Percentiles rank a stretch among this genome's conserved stretches.
These are phyloP conservation scores for Sebastes schlegelii DNA, from an alignment of 2,113 vertebrate genomes.

Conservation along the genomic window DNA sequence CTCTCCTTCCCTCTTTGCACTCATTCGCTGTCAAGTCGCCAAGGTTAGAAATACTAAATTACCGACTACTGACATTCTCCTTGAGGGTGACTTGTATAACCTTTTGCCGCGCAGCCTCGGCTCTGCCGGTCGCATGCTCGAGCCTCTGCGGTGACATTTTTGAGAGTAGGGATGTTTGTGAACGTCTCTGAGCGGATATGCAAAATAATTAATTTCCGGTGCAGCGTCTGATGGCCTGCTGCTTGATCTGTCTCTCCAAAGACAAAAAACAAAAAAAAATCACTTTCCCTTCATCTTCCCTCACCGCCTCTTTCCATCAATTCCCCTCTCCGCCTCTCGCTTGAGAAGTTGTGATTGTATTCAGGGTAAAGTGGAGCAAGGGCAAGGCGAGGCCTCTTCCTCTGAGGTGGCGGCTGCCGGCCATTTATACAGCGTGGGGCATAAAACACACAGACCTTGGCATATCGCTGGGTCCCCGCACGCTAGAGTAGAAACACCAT, in stretches of 20 bases:
- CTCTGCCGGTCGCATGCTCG: constrained; percentile 16
- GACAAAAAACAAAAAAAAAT: constrained; percentile 30
- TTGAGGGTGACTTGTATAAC: constrained; percentile 44
- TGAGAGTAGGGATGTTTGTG: constrained; percentile 29
- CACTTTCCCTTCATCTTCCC: constrained; percentile 16
- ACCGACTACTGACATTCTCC: constrained; percentile 37
- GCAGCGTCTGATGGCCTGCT: constrained; percentile 35
- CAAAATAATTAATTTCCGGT: constrained; percentile 65
- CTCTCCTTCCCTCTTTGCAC: constrained; percentile 16
- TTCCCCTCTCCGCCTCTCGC: constrained; percentile 1
- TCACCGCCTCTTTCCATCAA: constrained; percentile 16
- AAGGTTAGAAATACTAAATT: constrained; percentile 50
- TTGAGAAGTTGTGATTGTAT: constrained; percentile 52
- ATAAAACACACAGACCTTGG: constrained; percentile 66
- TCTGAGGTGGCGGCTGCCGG: constrained; percentile 50
- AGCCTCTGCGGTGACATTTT: constrained; percentile 44
- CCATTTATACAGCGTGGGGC: constrained; percentile 59
- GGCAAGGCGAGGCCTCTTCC: constrained; percentile 56
- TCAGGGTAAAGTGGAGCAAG: constrained; percentile 51
- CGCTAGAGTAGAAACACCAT: constrained; percentile 67
- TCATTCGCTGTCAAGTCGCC: neutral
- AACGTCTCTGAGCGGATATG: constrained; percentile 38
- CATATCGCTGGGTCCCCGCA: constrained; percentile 56
- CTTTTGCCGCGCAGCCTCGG: neutral
- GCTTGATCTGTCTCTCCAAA: constrained; percentile 38